Percentiles rank a stretch among this genome's conserved stretches.
These are phyloP conservation scores for Dendrocincla tyrannina DNA, from an alignment of 2,797 vertebrate genomes.

Conservation along the genomic window DNA sequence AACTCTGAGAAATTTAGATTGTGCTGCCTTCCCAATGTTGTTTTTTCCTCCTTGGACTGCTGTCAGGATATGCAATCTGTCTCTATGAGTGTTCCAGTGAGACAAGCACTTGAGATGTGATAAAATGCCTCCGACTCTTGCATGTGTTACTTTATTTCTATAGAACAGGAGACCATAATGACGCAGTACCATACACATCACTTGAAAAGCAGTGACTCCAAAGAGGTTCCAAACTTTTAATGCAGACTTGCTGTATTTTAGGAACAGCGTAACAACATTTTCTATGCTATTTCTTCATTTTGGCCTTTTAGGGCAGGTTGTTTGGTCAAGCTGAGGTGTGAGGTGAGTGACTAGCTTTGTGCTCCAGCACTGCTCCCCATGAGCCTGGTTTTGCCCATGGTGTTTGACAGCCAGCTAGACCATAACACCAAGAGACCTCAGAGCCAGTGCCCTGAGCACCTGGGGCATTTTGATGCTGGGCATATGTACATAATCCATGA, in stretches of 20 bases:
- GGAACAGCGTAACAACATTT: neutral
- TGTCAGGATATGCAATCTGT: constrained; percentile 66
- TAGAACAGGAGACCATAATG: neutral
- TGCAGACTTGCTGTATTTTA: neutral
- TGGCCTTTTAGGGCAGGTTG: neutral
- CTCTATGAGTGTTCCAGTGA: constrained; percentile 33
- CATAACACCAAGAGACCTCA: neutral
- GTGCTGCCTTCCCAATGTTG: constrained; percentile 46
- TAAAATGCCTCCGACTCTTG: neutral
- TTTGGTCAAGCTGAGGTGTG: neutral
- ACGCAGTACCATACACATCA: rapidly evolving
- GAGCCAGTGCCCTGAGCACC: neutral
- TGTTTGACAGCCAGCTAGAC: neutral
- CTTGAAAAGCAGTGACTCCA: neutral
- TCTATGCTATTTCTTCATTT: neutral
- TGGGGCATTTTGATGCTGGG: neutral
- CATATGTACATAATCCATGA: neutral
- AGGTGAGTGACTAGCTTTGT: neutral
- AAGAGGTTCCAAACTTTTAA: neutral
- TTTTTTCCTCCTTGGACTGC: constrained; percentile 46
- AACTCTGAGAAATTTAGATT: constrained; percentile 46
- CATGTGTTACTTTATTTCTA: neutral
- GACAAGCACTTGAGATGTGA: neutral
- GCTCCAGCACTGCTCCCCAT: rapidly evolving
- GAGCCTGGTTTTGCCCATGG: neutral